Base-by-base conservation (phyloP, 2,113 vertebrate genomes). In the Manacus vitellinus region DNA sequence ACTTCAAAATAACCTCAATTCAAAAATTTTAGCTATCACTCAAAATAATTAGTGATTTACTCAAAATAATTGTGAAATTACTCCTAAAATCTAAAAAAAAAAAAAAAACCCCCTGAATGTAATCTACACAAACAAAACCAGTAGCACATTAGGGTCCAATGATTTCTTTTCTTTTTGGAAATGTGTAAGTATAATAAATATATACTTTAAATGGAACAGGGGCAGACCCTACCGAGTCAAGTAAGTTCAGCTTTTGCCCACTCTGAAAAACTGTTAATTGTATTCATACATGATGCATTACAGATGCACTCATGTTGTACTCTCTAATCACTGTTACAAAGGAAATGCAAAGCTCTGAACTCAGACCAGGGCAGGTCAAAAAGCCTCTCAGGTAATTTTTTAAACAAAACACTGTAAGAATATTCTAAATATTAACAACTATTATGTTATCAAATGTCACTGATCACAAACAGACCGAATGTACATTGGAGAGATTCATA, bases 81-180 rank as follows among this genome's bases (percentile, higher is more conserved):
- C 6, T 47, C n/a, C 47, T 68, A 41, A 62, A 54, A 71, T 41
- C 37, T 63, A 47, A 47, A 47, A 5, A 47, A 10, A 31, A 52
- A 54, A 52, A 75, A 33, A 52, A 79, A 33, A 81, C n/a, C 23
- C 35, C 6, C 9, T 31, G 20, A 41, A 41, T 35, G 59, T 68
- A 17, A 44, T 56, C 27, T 78, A 96, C 61, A 91, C 35, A 92
- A 33, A 77, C 85, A 92, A 95, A 95, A 90, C 67, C 63, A 47
- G 73, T 75, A 94, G 92, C 67, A 83, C 55, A 46, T 71, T 88
- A 94, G 39, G 85, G 96, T 81, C 49, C 92, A 95, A 37, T 67
- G 51, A 76, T 6, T 73, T 55, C 68, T 94, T 88, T 84, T 77
- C 70, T 65, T 72, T 86, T 83, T 90, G 41, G 49, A 92, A 96